Evolutionary conservation across 2,888 invertebrate species (phyloP), one percentile per base, ranked within the genome.

Genomic region (Brenthis hecate): DNA sequence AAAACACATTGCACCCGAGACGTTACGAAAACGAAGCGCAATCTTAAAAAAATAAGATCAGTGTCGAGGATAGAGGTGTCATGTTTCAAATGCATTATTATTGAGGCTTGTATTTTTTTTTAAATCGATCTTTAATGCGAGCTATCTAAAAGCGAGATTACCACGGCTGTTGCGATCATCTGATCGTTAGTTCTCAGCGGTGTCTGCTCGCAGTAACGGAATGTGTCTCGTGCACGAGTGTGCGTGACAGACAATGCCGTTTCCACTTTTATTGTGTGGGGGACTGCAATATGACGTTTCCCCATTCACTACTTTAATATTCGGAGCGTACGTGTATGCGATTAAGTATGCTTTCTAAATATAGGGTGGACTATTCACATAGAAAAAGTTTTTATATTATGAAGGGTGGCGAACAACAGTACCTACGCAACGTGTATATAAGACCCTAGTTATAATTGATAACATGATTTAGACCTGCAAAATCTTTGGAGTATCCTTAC

Each of bases 281-380:
- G 84, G 85, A 85, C 81, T 85, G 87, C 86, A 89, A 88, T 85
- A 86, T 90, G 89, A 91, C 88, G 89, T 83, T 85, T 85, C 89
- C 88, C 90, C 86, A 85, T 88, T 88, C 88, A 88, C 80, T 76
- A 81, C 80, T 89, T 89, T 88, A 91, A 91, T 91, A 91, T 91
- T 91, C 87, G 77, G 78, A 85, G 85, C 85, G 87, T 83, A 84
- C 88, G 85, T 85, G 89, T 84, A 85, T 82, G 87, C 89, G 88
- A 90, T 91, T 89, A 90, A 91, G 88, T 87, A 84, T 86, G 86
- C 89, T 87, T 86, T 87, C 86, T 87, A 89, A 91, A 91, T 88
- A 89, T 86, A 88, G 89, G 89, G 89, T 84, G 83, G 78, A 77
- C 80, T 83, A 78, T 83, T 80, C 86, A 91, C 81, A 87, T 91